Base-by-base conservation (phyloP, 2,113 vertebrate species). In the Coregonus clupeaformis region DNA sequence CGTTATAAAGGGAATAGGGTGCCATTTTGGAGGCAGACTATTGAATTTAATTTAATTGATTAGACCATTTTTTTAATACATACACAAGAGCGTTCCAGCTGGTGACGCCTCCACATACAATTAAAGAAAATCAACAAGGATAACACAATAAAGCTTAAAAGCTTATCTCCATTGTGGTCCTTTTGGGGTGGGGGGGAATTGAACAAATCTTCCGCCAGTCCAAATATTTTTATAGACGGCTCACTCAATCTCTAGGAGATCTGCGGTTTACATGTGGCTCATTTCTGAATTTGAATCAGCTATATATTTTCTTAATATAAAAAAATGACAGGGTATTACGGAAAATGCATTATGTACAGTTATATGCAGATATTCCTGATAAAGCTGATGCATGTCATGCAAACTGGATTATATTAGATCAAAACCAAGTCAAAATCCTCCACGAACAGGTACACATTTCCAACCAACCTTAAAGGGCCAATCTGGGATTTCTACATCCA, bases 241-340 rank as follows among this genome's bases (percentile, higher is more conserved):
- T 52, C 47, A 30, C 42, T 71, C 29, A 11, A 57, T 79, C 68
- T 68, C 42, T 24, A 68, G 22, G 57, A 60, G 62, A 73, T 20
- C 18, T 68, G 47, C 47, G 5, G 52, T 73, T 42, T 59, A 32
- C 6, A 72, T 16, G 69, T 24, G 68, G 42, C 29, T 59, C 52
- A 18, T 70, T 42, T 68, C n/a, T n/a, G 22, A 45, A 45, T 20
- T 42, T 68, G 6, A 27, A 68, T 20, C 9, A 47, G 36, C 2
- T 55, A 52, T 69, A 69, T 47, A 49, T 36, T 60, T 36, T 22
- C 27, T 42, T 22, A 6, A 30, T 42, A 62, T 62, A 29, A 60
- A 29, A 36, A 65, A 62, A 24, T 42, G 55, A 55, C 45, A 55
- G 47, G 22, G 32, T 68, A 18, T 25, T 78, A 29, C 72, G 36